Evolutionary conservation across 1,140 invertebrate species (phyloP), one percentile per base, ranked within the genome.

Genomic region (Ephestia elutella): DNA sequence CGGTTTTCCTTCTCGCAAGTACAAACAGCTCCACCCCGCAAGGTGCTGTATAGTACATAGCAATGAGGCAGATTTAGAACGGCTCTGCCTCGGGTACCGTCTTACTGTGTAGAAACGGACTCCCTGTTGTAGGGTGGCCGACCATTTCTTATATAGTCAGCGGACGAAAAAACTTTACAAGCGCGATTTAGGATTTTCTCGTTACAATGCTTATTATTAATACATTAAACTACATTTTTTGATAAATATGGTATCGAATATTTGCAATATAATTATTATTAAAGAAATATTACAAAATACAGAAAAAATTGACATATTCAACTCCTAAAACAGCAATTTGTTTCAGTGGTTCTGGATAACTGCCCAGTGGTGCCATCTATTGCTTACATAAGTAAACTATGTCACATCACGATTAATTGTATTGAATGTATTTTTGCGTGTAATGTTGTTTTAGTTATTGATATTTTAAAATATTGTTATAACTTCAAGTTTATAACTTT

Each of bases 101-200:
- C 38, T 44, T 15, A n/a, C 38, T 44, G 38, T 8, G 38, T n/a
- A 44, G 38, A 44, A 44, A 44, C 38, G 38, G 38, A 44, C 38
- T 44, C 38, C 38, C 38, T 17, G 15, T 15, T 15, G 11, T 15
- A 44, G 5, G n/a, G 38, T 13, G 38, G 13, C 0, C 38, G 38
- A 44, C 38, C 38, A 9, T n/a, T 15, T 15, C 10, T 38, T 44
- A 44, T 44, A 44, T 44, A 44, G 38, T 44, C 38, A 44, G n/a
- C 13, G 38, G 15, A 10, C 38, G 38, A 44, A 44, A 44, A 17
- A 44, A 44, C 38, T 44, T 44, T 15, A 8, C 3, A 44, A 44
- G 38, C 38, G 38, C 38, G 38, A 15, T 44, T 44, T 44, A 44
- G 38, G 15, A 44, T 10, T 44, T 44, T 3, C n/a, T 15, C 2